phyloP scores from a whole-genome alignment of 1,140 invertebrate species.

The Scylla paramamosain region DNA sequence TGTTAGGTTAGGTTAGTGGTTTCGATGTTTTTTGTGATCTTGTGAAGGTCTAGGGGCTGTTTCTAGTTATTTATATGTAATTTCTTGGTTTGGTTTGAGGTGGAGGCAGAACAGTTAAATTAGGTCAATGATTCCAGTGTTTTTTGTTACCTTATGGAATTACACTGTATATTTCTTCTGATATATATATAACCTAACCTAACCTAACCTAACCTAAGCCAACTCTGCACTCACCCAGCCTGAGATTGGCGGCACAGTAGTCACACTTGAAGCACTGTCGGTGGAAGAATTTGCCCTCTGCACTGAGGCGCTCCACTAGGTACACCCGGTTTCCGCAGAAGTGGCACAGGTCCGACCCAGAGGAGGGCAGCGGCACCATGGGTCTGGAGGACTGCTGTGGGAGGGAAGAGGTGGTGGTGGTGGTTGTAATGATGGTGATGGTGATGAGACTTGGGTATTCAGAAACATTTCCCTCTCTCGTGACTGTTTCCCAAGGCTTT shows the following conservation, averaged over 20 bases:
- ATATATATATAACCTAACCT: no score
- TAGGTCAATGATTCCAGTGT: no score
- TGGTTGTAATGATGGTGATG: neutral
- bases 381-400: slow-evolving; percentile 78
- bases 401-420: neutral
- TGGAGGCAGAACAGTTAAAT: no score
- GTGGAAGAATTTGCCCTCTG: slow-evolving; percentile 93
- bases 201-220: no score
- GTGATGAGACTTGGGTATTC: neutral
- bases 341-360: slow-evolving; percentile 86
- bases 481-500: no score
- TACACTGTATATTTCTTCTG: no score
- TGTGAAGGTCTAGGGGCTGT: no score
- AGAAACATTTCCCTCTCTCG: neutral
- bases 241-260: slow-evolving; percentile 86
- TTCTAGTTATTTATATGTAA: no score
- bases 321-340: slow-evolving; percentile 94
- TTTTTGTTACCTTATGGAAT: no score
- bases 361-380: slow-evolving; percentile 78
- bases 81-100: no score
- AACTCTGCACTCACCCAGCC: slow-evolving; percentile 83
- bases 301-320: slow-evolving; percentile 91
- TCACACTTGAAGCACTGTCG: slow-evolving; percentile 90
- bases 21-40: no score
- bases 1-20: no score